A percentile compares a stretch with the other conserved stretches of the same genome.
Evolutionary conservation across 1,140 invertebrate species (phyloP).

Genomic region (Galleria mellonella): DNA sequence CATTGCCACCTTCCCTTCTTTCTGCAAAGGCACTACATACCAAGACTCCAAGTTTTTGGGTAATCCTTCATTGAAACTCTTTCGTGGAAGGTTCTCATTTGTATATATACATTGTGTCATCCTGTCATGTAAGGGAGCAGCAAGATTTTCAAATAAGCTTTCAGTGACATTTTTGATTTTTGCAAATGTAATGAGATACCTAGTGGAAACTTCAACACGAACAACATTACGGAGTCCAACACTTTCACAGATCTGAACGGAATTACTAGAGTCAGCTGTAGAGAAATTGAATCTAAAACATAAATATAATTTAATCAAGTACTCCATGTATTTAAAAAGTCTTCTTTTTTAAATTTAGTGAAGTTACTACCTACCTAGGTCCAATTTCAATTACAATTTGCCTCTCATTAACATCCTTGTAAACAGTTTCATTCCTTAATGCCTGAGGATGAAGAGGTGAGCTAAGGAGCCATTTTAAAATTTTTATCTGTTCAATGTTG

Average conservation of each 20-base stretch:
- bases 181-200: conserved; percentile 82
- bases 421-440: conserved; percentile 65
- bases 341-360: no score
- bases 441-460: conserved; percentile 77
- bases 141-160: conserved; percentile 72
- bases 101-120: conserved; percentile 84
- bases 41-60: conserved; percentile 80
- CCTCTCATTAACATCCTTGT: conserved; percentile 48
- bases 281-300: conserved; percentile 90
- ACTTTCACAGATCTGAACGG: conserved; percentile 93
- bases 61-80: conserved; percentile 81
- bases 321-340: no score
- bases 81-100: conserved; percentile 80
- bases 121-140: conserved; percentile 84
- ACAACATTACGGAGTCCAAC: conserved; percentile 83
- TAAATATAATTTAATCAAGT: no score
- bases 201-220: conserved; percentile 87
- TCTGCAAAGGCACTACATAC: conserved; percentile 88
- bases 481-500: conserved; percentile 72
- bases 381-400: conserved; percentile 84
- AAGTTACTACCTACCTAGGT: no score
- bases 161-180: conserved; percentile 56
- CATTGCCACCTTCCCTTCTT: conserved; percentile 84
- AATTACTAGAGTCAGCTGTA: conserved; percentile 95
- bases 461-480: conserved; percentile 83